Evolutionary conservation across 2,888 invertebrate species (phyloP).

Genomic region (Seira musarum): DNA sequence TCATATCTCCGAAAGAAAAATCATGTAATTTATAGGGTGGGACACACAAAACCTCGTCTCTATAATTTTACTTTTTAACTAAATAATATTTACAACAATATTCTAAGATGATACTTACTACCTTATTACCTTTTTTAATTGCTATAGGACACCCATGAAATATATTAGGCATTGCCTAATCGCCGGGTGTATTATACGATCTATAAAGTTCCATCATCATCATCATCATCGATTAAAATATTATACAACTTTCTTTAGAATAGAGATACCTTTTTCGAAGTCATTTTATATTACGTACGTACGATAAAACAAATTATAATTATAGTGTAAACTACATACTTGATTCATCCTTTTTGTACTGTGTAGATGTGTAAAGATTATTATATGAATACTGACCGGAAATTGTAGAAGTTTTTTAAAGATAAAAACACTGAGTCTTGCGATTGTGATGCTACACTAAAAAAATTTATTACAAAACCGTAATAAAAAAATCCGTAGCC

Average conservation of each 20-base stretch:
- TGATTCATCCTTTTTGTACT: neutral
- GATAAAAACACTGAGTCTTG: slow-evolving; percentile 60
- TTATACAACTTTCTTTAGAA: too few species aligned
- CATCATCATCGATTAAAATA: slow-evolving; percentile 15
- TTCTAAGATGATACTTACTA: too few species aligned
- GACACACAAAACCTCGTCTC: slow-evolving; percentile 14
- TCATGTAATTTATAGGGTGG: neutral
- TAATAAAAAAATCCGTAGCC: slow-evolving; percentile 58
- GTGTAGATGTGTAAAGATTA: neutral
- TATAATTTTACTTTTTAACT: slow-evolving; percentile 30
- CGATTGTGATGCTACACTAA: slow-evolving; percentile 64
- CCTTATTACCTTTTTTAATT: too few species aligned
- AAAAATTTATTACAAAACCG: slow-evolving; percentile 56
- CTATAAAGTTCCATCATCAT: neutral
- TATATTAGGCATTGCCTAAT: too few species aligned
- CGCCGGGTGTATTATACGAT: too few species aligned
- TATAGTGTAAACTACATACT: neutral
- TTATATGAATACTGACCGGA: slow-evolving; percentile 4
- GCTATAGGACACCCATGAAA: too few species aligned
- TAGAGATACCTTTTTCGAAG: too few species aligned
- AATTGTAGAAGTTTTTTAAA: neutral
- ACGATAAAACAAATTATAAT: slow-evolving; percentile 4
- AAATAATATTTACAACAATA: slow-evolving; percentile 29
- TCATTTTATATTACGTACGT: slow-evolving; percentile 52
- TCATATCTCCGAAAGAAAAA: slow-evolving; percentile 42